Conservation (phyloP, 2,113 vertebrate species). For the Mirounga angustirostris region DNA sequence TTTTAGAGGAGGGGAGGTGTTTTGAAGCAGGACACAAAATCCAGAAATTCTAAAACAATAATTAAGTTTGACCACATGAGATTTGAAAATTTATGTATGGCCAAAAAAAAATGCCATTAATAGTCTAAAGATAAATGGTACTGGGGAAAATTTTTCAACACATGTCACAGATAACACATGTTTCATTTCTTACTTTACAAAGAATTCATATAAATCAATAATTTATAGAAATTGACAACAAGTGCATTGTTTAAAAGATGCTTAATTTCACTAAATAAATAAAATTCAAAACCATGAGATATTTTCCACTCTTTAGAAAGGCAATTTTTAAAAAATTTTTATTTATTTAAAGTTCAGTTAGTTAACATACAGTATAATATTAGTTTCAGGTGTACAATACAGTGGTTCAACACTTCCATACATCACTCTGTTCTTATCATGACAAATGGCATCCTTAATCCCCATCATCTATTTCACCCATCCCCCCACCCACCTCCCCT, state of each 20-base stretch:
- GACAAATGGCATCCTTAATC: background rate
- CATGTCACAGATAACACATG: background rate
- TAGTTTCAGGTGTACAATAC: background rate
- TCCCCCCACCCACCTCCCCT: background rate
- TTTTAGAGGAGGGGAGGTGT: background rate
- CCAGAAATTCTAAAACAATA: background rate
- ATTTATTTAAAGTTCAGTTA: background rate
- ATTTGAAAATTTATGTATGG: constrained; percentile 12
- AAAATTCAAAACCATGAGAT: background rate
- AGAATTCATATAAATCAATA: background rate
- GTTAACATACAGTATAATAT: background rate
- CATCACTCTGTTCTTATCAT: background rate
- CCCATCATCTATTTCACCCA: background rate
- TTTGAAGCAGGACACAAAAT: constrained; percentile 46
- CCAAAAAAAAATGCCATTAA: background rate
- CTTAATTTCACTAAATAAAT: constrained; percentile 10
- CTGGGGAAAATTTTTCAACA: background rate
- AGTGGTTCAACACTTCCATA: background rate
- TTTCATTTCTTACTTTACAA: constrained; percentile 46
- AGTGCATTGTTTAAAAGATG: background rate
- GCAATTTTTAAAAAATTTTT: background rate
- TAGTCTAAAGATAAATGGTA: background rate
- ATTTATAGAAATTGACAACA: background rate
- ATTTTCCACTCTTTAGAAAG: background rate
- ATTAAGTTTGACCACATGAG: constrained; percentile 11